A percentile compares a stretch with the other conserved stretches of the same genome.
These are phyloP conservation scores for Podarcis muralis DNA, from an alignment of 2,113 vertebrate genomes.

Conservation along the genomic window DNA sequence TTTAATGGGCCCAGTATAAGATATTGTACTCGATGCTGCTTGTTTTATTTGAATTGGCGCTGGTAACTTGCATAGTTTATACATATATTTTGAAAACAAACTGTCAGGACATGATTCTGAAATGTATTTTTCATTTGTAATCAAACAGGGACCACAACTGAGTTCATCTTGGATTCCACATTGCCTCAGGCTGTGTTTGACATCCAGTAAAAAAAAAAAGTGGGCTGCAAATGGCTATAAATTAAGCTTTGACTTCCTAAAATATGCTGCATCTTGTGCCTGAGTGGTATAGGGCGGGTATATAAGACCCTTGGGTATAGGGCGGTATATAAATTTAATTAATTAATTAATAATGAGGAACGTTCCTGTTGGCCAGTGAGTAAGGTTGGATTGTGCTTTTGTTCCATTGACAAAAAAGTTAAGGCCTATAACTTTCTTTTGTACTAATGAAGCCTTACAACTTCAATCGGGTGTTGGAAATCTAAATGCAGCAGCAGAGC, in stretches of 20 bases:
- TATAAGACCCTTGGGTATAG: no score
- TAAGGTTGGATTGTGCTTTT: not conserved
- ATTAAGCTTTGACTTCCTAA: not conserved
- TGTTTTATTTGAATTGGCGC: not conserved
- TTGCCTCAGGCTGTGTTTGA: not conserved
- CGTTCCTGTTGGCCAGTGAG: not conserved
- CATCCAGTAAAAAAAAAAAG: not conserved
- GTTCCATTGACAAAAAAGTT: not conserved
- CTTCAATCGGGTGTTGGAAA: not conserved
- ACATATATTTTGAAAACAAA: not conserved
- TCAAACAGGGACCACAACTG: not conserved
- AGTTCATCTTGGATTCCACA: not conserved
- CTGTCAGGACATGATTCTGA: not conserved
- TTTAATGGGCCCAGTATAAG: not conserved
- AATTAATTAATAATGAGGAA: not conserved
- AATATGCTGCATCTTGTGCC: no score
- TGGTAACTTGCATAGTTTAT: not conserved
- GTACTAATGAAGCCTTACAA: not conserved
- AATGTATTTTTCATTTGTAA: not conserved
- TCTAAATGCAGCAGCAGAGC: conserved; percentile 25
- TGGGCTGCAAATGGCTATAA: no score
- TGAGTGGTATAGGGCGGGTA: no score
- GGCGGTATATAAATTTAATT: no score
- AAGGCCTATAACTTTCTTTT: not conserved
- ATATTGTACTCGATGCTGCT: not conserved